Evolutionary conservation across 2,797 vertebrate species (phyloP).

Genomic region (Xenops minutus): DNA sequence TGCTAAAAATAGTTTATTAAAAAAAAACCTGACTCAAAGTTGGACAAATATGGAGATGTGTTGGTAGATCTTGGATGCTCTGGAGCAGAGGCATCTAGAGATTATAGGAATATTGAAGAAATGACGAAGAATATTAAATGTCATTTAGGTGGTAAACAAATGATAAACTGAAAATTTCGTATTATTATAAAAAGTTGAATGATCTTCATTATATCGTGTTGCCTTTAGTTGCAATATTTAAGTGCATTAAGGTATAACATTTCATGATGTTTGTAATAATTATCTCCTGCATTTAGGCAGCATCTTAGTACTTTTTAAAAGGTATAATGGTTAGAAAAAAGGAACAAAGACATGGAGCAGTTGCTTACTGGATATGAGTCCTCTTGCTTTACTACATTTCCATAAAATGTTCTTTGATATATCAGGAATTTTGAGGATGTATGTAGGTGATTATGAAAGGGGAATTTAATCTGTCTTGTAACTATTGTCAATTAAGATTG

Average conservation of each 20-base stretch:
- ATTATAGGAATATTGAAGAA: not conserved
- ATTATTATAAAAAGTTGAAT: not conserved
- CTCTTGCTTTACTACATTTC: not conserved
- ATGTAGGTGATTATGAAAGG: not conserved
- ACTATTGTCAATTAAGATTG: not conserved
- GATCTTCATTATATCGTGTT: not conserved
- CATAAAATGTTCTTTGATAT: not conserved
- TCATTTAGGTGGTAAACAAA: not conserved
- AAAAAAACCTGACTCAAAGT: not conserved
- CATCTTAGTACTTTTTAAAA: not conserved
- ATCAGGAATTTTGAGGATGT: not conserved
- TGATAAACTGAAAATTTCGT: not conserved
- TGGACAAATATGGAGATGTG: fast-evolving
- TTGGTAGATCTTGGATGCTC: not conserved
- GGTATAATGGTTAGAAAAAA: not conserved
- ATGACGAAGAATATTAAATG: not conserved
- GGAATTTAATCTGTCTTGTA: not conserved
- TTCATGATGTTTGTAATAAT: not conserved
- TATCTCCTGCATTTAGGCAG: not conserved
- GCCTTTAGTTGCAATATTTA: not conserved
- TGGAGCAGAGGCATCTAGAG: not conserved
- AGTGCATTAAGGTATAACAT: not conserved
- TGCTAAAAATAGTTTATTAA: not conserved
- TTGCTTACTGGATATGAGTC: not conserved
- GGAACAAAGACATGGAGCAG: not conserved